Evolutionary conservation across 2,888 invertebrate species (phyloP).

Genomic region (Drosophila anceps): DNA sequence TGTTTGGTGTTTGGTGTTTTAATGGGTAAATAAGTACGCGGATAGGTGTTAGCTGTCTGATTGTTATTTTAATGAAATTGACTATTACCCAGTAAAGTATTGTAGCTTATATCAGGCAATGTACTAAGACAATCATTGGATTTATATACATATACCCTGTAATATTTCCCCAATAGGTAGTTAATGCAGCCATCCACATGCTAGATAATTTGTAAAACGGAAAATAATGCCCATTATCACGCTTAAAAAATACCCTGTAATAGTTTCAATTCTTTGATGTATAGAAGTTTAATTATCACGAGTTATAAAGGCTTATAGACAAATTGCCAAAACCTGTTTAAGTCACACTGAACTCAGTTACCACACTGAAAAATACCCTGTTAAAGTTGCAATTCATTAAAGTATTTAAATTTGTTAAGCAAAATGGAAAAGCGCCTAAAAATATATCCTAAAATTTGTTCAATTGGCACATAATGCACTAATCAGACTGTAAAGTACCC

Average conservation of each 20-base stretch:
- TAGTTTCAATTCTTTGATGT: not conserved
- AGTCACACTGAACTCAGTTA: not conserved
- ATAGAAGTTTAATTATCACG: not conserved
- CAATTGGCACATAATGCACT: too few species aligned
- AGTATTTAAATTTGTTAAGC: not conserved
- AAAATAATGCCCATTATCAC: too few species aligned
- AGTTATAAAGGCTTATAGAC: too few species aligned
- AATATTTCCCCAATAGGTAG: too few species aligned
- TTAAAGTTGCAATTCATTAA: not conserved
- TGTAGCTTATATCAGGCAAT: not conserved
- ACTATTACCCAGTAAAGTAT: not conserved
- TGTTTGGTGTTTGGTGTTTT: not conserved
- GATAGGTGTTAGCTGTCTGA: conserved; percentile 9
- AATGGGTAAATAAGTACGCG: not conserved
- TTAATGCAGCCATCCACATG: too few species aligned
- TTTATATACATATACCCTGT: too few species aligned
- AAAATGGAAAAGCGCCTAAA: not conserved
- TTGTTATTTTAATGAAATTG: not conserved
- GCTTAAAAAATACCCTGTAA: not conserved
- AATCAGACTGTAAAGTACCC: too few species aligned
- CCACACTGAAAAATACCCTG: not conserved
- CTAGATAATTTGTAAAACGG: too few species aligned
- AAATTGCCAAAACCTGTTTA: too few species aligned
- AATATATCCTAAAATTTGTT: not conserved
- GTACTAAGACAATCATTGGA: too few species aligned